Evolutionary conservation across 2,113 vertebrate genomes (phyloP).

Genomic region (Coregonus clupeaformis): DNA sequence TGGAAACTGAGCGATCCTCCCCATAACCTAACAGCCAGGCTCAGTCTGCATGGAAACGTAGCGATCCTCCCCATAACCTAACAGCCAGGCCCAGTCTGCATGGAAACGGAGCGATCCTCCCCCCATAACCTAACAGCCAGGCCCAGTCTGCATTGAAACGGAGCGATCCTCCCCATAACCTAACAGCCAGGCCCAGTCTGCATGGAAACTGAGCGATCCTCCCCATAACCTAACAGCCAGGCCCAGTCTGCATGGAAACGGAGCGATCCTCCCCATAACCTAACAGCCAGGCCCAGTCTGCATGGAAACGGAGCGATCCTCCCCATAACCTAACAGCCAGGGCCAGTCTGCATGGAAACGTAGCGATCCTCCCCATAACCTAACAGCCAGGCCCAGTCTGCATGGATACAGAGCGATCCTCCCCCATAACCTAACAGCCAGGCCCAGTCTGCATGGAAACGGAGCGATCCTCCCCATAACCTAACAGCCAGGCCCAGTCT

Average conservation of each 20-base stretch:
- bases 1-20: constrained; percentile 76
- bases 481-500: constrained; percentile 53
- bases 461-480: constrained; percentile 73
- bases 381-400: constrained; percentile 52
- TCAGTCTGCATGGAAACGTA: constrained; percentile 68
- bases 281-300: constrained; percentile 52
- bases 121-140: constrained; percentile 51
- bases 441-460: constrained; percentile 67
- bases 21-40: constrained; percentile 49
- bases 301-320: constrained; percentile 73
- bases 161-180: constrained; percentile 73
- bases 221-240: constrained; percentile 53
- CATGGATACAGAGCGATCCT: constrained; percentile 73
- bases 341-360: constrained; percentile 68
- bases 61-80: constrained; percentile 71
- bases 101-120: constrained; percentile 76
- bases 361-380: constrained; percentile 73
- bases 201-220: constrained; percentile 73
- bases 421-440: constrained; percentile 57
- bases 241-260: constrained; percentile 68
- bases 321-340: constrained; percentile 53
- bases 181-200: constrained; percentile 52
- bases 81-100: constrained; percentile 53
- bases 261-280: constrained; percentile 73
- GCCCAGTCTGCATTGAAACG: constrained; percentile 68